Base-by-base conservation (phyloP, 1,140 invertebrate species). In the Ladona fulva region DNA sequence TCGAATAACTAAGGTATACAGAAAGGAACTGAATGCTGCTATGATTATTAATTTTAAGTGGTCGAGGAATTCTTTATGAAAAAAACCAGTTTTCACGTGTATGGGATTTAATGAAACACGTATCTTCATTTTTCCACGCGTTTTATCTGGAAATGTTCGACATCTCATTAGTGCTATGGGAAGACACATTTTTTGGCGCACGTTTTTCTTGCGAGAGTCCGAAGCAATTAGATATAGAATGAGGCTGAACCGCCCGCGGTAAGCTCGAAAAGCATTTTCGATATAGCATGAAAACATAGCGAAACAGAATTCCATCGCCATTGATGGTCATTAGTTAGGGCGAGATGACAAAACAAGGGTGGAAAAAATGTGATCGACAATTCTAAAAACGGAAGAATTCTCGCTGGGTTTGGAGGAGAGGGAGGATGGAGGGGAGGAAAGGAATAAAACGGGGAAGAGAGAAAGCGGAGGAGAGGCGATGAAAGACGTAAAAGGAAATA, bases 341-440 rank as follows among this genome's bases (percentile, higher is more conserved):
- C 52, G 52, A 66, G 52, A 66, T 66, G 52, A 66, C 52, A 52
- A 52, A 52, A 19, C 44, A 16, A 12, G n/a, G 12, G 52, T 66
- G 52, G 52, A 66, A 66, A 66, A 66, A 66, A 66, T 66, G 52
- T 66, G 52, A 66, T 66, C 52, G 52, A 66, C n/a, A 66, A 66
- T 66, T 12, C 52, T 22, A 22, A 16, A 66, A 16, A 66, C 52
- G 52, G 52, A 66, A 37, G 29, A 37, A 12, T 66, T 12, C 52
- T 66, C 52, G 44, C 44, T 10, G 19, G 44, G 44, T 11, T 19
- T 19, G 14, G n/a, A 22, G 52, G 52, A 66, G n/a, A 12, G 52
- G n/a, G 12, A 6, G 52, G 14, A 66, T 6, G 52, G 14, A 3
- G 16, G 1, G 14, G 5, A 66, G 14, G 52, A 12, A 66, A 12